Evolutionary conservation across 2,888 invertebrate genomes (phyloP), one percentile per base, ranked within the genome.

Genomic region (Caenorhabditis sp.): DNA sequence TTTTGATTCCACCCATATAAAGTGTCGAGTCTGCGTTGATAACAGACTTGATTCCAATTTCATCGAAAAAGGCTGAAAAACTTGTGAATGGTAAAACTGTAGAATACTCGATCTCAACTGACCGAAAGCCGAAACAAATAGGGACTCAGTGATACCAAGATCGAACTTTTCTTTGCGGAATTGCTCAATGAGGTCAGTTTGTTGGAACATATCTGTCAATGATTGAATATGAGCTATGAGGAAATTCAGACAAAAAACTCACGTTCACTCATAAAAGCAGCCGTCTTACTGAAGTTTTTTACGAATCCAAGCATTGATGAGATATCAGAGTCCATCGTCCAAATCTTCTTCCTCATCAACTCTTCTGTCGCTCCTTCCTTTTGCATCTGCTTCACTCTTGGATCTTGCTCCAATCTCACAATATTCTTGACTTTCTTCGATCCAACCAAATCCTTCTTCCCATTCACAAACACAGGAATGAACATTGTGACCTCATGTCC

Each of bases 401-500:
- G 77, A 68, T 77, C 82, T 38, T 77, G 82, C 1, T n/a, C 66
- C 2, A 82, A 12, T 68, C 68, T 49, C 5, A 77, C 22, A 44
- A 82, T 77, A 7, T 76, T 82, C 12, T 76, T 66, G 0, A 82
- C 68, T 41, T 82, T 82, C 28, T 82, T 82, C 16, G 82, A 82
- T 6, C 82, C 82, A 41, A 82, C 68, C n/a, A 77, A 49, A 41
- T 72, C 24, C 26, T 76, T 73, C 28, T 77, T 77, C 8, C 26
- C 35, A 14, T 76, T 54, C 0, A 66, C 54, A 38, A 59, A 82
- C 14, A 72, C 51, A 14, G 82, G 82, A 22, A 82, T 82, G 8
- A 82, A 19, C 82, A 82, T 82, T 1, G 76, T 76, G 56, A 86
- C 84, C 54, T 86, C 77, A 68, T 86, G 74, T 10, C 86, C 86